A percentile compares a stretch with the other conserved stretches of the same genome.
These are phyloP conservation scores for Podocnemis expansa DNA, from an alignment of 2,113 vertebrate genomes.

Conservation along the genomic window DNA sequence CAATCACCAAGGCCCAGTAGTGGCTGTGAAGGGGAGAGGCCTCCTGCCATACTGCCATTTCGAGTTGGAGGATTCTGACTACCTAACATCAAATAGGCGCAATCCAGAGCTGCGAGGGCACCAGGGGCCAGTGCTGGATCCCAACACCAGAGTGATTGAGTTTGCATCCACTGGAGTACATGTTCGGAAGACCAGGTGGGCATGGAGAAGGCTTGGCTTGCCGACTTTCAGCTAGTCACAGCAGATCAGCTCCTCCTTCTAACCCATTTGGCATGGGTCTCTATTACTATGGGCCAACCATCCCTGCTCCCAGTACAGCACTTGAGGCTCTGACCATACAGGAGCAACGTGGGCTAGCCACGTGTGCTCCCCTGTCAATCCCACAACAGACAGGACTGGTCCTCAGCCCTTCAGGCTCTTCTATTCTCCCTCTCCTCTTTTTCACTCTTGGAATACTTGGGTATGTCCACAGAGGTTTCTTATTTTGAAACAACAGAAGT, in stretches of 20 bases:
- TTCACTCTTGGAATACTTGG: background rate
- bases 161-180: constrained; percentile 79
- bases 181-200: constrained; percentile 77
- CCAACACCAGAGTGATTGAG: constrained; percentile 84
- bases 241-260: background rate
- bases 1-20: constrained; percentile 61
- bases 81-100: constrained; percentile 71
- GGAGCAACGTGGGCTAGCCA: background rate
- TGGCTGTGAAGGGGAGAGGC: constrained; percentile 81
- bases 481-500: too few relatives aligned
- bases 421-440: background rate
- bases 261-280: accelerated
- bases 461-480: too few relatives aligned
- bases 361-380: background rate
- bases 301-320: background rate
- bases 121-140: constrained; percentile 56
- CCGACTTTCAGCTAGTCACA: background rate
- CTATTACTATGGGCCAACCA: background rate
- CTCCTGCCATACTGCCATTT: constrained; percentile 85
- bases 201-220: background rate
- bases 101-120: constrained; percentile 68
- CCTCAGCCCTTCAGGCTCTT: background rate
- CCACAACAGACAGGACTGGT: background rate
- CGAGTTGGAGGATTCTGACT: constrained; percentile 87
- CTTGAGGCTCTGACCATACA: background rate